Conservation (phyloP, 1,140 invertebrate species). For the Bombyx mori region DNA sequence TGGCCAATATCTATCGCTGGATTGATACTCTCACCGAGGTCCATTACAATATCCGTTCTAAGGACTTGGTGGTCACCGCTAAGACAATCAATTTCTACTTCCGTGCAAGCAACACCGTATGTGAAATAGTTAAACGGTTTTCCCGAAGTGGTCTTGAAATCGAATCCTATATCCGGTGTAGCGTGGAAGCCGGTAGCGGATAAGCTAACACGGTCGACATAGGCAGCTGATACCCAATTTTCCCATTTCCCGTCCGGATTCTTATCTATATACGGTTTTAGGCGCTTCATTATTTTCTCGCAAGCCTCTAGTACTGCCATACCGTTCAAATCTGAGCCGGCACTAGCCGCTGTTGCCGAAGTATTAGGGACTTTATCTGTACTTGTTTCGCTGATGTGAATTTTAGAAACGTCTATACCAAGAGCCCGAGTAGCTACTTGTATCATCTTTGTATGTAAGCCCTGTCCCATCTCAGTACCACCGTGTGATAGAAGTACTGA, state of each 20-base stretch:
- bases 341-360: constrained; percentile 92
- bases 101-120: constrained; percentile 83
- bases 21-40: constrained; percentile 91
- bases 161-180: constrained; percentile 85
- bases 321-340: constrained; percentile 93
- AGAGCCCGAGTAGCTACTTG: constrained; percentile 86
- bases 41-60: constrained; percentile 95
- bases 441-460: constrained; percentile 95
- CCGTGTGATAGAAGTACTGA: constrained; percentile 93
- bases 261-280: constrained; percentile 82
- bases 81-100: constrained; percentile 91
- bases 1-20: constrained; percentile 97
- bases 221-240: constrained; percentile 87
- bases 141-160: constrained; percentile 80
- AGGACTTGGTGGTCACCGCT: constrained; percentile 91
- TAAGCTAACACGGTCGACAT: constrained; percentile 84
- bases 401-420: constrained; percentile 80
- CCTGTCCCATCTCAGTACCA: constrained; percentile 97
- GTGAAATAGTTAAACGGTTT: constrained; percentile 86
- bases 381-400: constrained; percentile 90
- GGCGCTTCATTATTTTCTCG: constrained; percentile 79
- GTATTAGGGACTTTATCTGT: constrained; percentile 97
- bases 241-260: constrained; percentile 90
- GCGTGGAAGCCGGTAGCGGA: constrained; percentile 90
- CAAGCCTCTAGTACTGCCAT: constrained; percentile 95